Evolutionary conservation across 2,113 vertebrate species (phyloP), one percentile per base, ranked within the genome.

Genomic region (Actenoides hombroni): DNA sequence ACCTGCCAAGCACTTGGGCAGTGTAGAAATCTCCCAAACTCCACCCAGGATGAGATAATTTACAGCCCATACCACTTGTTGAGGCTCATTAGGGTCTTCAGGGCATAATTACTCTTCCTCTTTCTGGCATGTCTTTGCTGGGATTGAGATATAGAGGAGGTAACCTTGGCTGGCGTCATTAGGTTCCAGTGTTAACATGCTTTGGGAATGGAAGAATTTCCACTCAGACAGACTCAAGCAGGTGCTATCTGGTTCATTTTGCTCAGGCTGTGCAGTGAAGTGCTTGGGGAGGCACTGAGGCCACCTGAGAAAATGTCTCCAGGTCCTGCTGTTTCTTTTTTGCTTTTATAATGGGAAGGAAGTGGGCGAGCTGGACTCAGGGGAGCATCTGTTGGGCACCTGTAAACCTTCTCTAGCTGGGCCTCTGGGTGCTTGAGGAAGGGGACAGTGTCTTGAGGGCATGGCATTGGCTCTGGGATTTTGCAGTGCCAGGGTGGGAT

Each of bases 341-440:
- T 33, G 5, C 51, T 13, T 11, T 4, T 5, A 0, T 2, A 40
- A 23, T 0, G 6, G 59, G 31, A 46, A 20, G 2, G 16, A 76
- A 84, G 19, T 0, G 1, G 65, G 16, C 16, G 24, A 49, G 40
- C 1, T 33, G 74, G 23, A 61, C 39, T 37, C 1, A 4, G 79
- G 51, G 29, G 16, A 42, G 46, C 9, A 20, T 1, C 48, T 8
- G 21, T 37, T 10, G 56, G n/a, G 8, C 0, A 0, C 4, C 11
- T n/a, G 39, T 39, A 21, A 49, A 35, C 25, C 49, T 15, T 4
- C 61, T 40, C 51, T 64, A 26, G n/a, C 7, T 1, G 3, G 56
- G 31, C 10, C 13, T 13, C 0, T 0, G 10, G 31, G 57, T 2
- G 46, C 44, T 12, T 0, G 8, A 5, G 85, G n/a, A n/a, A 28